phyloP scores from a whole-genome alignment of 2,797 vertebrate species.

The Silurus lanzhouensis region DNA sequence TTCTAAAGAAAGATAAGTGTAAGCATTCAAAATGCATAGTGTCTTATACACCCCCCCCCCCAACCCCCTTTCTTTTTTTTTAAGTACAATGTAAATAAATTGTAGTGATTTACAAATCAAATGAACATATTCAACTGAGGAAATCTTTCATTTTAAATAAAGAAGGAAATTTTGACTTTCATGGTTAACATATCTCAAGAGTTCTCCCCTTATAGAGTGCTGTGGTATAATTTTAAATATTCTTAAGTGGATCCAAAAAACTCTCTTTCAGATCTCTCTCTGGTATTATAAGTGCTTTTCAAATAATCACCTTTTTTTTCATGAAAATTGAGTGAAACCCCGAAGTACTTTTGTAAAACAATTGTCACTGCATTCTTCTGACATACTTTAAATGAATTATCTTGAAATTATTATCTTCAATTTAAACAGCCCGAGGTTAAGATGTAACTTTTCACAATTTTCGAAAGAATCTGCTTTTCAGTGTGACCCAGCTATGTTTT shows the following conservation, averaged over 20 bases:
- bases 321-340: background rate
- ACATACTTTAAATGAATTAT: background rate
- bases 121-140: too few relatives aligned
- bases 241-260: background rate
- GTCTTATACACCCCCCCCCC: background rate
- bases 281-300: background rate
- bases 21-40: background rate
- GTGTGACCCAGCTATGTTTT: background rate
- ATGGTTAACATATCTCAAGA: too few relatives aligned
- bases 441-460: background rate
- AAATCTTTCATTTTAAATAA: too few relatives aligned
- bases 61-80: too few relatives aligned
- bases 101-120: too few relatives aligned
- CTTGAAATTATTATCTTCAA: background rate
- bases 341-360: background rate
- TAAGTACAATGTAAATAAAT: too few relatives aligned
- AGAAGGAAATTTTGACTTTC: too few relatives aligned
- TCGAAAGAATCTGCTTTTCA: background rate
- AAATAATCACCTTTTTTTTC: background rate
- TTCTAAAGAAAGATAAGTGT: background rate
- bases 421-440: background rate
- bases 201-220: background rate
- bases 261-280: background rate
- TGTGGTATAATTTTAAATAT: background rate
- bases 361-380: background rate